Base-by-base conservation (phyloP, 64 coral and sea anemone genomes). In the Porites australiensis region DNA sequence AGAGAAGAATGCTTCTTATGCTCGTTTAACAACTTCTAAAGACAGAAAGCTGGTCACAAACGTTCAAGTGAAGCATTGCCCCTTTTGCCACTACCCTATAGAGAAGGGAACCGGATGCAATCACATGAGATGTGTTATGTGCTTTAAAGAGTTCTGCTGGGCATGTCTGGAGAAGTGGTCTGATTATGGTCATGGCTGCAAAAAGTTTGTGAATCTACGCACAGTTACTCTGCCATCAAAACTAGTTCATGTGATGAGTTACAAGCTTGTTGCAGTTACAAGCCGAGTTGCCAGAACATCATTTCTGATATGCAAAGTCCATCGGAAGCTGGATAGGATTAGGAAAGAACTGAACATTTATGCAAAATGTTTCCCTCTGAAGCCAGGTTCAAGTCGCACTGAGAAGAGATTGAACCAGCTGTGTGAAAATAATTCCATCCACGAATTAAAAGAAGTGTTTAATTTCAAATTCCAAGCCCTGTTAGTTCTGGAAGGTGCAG, bases 391-490 rank as follows among this genome's bases (percentile, higher is more conserved):
- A 53, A 89, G 77, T 0, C 27, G 50, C 54, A 70, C 72, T 7
- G 82, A 87, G 64, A 85, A 58, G 45, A 12, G 60, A 12, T 47
- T 96, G 45, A 81, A 93, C 18, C 15, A 45, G n/a, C 74, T 89
- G 58, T 74, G 88, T 51, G 57, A 65, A 77, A 93, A 83, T 43
- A 74, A 74, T 48, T 70, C 77, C 50, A 16, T 64, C 6, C 60
- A 86, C 45, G 67, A 66, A 13, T 72, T 78, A 11, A 86, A 74
- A 63, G 70, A 92, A 71, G 90, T 50, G 6, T 49, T 77, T 16
- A 72, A 96, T 54, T 96, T 96, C 44, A 87, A 77, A 48, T 86
- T 93, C 12, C 95, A 93, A 79, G 95, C 95, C 19, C 95, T 77
- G 69, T 70, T 96, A 77, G 90, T 90, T 13, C 12, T 96, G 55